phyloP scores from a whole-genome alignment of 2,888 invertebrate species.

The Vanessa cardui region DNA sequence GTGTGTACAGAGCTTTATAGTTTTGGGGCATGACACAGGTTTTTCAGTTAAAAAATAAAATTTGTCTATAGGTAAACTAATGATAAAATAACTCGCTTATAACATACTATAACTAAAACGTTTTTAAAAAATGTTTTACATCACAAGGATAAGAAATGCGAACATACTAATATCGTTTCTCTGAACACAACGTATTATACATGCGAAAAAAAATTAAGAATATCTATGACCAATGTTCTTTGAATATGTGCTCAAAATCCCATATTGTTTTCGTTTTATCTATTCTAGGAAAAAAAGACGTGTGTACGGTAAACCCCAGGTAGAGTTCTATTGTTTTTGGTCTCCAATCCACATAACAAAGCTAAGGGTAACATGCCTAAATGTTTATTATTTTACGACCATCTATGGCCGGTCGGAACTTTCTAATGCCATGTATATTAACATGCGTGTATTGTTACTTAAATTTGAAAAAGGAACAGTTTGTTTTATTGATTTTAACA shows the following conservation, averaged over 20 bases:
- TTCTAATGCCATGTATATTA: constrained; percentile 21
- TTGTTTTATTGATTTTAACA: too few relatives aligned
- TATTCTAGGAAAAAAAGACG: constrained; percentile 46
- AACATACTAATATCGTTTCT: background rate
- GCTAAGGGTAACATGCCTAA: constrained; percentile 25
- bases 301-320: constrained; percentile 52
- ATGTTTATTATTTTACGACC: constrained; percentile 36
- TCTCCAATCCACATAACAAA: constrained; percentile 22
- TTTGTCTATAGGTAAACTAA: constrained; percentile 19
- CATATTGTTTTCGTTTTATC: constrained; percentile 42
- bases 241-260: constrained; percentile 3
- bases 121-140: too few relatives aligned
- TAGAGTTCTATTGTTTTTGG: constrained; percentile 48
- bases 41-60: constrained; percentile 27
- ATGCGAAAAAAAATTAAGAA: background rate
- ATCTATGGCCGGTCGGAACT: constrained; percentile 29
- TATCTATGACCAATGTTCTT: background rate
- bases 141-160: too few relatives aligned
- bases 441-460: constrained; percentile 9
- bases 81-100: background rate
- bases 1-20: constrained; percentile 66
- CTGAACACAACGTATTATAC: background rate
- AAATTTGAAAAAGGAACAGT: background rate
- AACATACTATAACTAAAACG: too few relatives aligned
- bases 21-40: constrained; percentile 64